phyloP scores from a whole-genome alignment of 1,140 invertebrate species.

The Eubasilissa regina region DNA sequence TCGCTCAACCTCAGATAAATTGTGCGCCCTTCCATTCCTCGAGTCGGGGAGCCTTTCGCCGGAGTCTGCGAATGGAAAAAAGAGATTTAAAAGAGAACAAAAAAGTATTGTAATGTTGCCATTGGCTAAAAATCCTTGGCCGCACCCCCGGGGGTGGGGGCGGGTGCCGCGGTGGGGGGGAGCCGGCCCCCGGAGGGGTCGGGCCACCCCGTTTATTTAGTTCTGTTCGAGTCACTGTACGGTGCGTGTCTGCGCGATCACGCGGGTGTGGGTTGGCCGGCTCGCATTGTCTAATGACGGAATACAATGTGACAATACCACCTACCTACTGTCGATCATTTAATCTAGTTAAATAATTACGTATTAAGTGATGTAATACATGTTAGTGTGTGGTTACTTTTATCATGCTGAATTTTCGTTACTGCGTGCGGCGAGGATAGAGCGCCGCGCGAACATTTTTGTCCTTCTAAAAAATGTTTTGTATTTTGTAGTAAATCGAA shows the following conservation, averaged over 20 bases:
- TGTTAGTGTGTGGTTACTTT: not conserved
- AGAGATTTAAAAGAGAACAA: not conserved
- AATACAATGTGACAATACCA: not conserved
- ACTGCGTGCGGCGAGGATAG: too few relatives aligned
- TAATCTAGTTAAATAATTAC: not conserved
- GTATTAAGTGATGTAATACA: not conserved
- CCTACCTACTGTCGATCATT: not conserved
- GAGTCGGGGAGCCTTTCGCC: not conserved
- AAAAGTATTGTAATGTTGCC: conserved; percentile 8
- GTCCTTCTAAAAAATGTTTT: too few relatives aligned
- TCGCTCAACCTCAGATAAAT: not conserved
- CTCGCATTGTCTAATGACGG: too few relatives aligned
- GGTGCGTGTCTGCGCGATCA: not conserved
- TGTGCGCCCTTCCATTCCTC: not conserved
- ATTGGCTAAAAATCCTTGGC: conserved; percentile 24
- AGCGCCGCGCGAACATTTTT: too few relatives aligned
- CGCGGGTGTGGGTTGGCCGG: too few relatives aligned
- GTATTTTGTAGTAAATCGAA: too few relatives aligned
- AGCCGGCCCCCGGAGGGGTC: not conserved
- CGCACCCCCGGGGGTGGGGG: not conserved
- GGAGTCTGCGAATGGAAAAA: not conserved
- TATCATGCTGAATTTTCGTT: not conserved
- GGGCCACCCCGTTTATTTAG: not conserved
- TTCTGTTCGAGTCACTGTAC: not conserved
- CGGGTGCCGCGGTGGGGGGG: not conserved